A percentile compares a stretch with the other conserved stretches of the same genome.
These are phyloP conservation scores for Ceyx melanurus DNA, from an alignment of 2,113 vertebrate species.

Conservation along the genomic window DNA sequence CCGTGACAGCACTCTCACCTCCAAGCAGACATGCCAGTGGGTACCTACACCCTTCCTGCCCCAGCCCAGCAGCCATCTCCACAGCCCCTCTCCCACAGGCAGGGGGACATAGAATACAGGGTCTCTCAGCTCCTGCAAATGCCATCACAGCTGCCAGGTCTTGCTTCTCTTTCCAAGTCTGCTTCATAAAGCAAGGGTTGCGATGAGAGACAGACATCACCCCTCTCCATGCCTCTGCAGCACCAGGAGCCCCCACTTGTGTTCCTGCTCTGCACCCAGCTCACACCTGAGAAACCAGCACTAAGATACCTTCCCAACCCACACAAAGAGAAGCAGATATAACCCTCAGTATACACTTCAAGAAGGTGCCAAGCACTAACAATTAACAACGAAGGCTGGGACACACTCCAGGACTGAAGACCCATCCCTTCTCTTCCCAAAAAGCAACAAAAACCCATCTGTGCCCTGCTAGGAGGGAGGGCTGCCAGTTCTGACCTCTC, in stretches of 20 bases:
- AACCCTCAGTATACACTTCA: background rate
- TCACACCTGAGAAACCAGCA: background rate
- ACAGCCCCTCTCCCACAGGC: background rate
- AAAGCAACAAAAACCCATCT: background rate
- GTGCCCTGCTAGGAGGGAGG: background rate
- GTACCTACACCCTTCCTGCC: background rate
- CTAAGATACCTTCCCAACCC: background rate
- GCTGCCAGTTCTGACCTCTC: background rate
- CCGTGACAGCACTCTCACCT: background rate
- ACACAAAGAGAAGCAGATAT: background rate
- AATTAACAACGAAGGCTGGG: background rate
- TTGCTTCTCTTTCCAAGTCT: background rate
- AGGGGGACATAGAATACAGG: fast-evolving
- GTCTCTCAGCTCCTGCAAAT: background rate
- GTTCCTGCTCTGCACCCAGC: background rate
- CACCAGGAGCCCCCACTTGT: background rate
- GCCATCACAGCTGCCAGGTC: background rate
- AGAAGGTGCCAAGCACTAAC: background rate
- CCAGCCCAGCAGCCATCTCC: background rate
- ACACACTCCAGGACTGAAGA: background rate
- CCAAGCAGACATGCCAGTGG: background rate
- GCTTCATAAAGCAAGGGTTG: background rate
- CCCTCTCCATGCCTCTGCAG: background rate
- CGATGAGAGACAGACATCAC: background rate
- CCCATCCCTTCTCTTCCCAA: background rate